Base-by-base conservation (phyloP, 2,797 vertebrate species). In the Gymnothorax reevesii region DNA sequence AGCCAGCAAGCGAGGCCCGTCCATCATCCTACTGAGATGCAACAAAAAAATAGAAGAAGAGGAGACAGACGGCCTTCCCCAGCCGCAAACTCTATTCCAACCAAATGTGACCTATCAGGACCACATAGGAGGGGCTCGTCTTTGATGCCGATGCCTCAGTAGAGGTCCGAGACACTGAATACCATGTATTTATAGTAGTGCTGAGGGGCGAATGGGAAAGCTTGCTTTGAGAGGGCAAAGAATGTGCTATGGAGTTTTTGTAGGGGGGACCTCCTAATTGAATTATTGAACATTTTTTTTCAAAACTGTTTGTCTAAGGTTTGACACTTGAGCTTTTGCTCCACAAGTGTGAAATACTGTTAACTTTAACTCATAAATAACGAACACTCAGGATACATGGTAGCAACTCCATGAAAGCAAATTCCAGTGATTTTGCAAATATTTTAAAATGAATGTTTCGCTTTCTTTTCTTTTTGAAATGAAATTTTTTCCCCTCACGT, bases 21-120 rank as follows among this genome's bases (percentile, higher is more conserved):
- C 94, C 94, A 95, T 95, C 91, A 94, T 96, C 97, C 97, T 95
- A 95, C 97, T 95, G 96, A 95, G 95, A 95, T 95, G 96, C 96
- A 96, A 97, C 96, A 97, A 97, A 94, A 96, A 96, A 96, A 97
- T 96, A 96, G 94, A 94, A 93, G 94, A 92, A 91, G 86, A 92
- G 86, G 88, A 52, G 9, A 52, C 80, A 1, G 22, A n/a, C 82
- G 3, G 15, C 57, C 82, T 27, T 20, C n/a, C 27, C 55, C 55
- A 15, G 5, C 25, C 82, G 1, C 55, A 83, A 94, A 94, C 94
- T 95, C 94, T 93, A 94, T 93, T 93, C 90, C 94, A 93, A 75
- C 93, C 91, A 92, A 92, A 92, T 89, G 92, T 89, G 88, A 91
- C 92, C 91, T 91, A 92, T 92, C 93, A 22, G 59, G 57, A 60